Conservation (phyloP, 2,888 invertebrate species). For the Chironomus tentans region DNA sequence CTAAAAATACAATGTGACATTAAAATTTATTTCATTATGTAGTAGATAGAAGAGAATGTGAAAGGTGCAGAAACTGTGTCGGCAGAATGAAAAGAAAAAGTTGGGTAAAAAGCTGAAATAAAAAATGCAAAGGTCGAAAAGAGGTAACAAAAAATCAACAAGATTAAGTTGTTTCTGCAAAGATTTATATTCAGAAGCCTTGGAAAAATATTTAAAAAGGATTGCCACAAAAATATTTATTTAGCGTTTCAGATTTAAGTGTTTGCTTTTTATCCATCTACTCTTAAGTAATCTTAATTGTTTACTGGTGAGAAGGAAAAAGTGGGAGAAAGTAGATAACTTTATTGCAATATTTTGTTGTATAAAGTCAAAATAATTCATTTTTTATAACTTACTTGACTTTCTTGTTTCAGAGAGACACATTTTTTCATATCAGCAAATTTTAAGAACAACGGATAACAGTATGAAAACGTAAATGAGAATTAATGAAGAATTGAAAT, state of each 20-base stretch:
- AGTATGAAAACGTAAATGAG: neutral
- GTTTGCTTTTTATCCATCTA: neutral
- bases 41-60: neutral
- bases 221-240: neutral
- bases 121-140: neutral
- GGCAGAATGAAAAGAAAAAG: too few relatives aligned
- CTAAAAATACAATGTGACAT: neutral
- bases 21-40: neutral
- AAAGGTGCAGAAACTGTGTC: neutral
- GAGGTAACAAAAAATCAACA: neutral
- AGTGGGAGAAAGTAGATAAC: too few relatives aligned
- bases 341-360: too few relatives aligned
- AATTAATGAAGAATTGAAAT: neutral
- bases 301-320: neutral
- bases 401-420: too few relatives aligned
- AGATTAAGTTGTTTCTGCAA: neutral
- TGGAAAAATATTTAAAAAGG: neutral
- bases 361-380: too few relatives aligned
- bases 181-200: neutral
- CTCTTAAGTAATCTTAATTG: neutral
- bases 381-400: too few relatives aligned
- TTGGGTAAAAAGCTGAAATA: neutral
- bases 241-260: neutral
- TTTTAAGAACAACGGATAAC: too few relatives aligned
- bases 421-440: too few relatives aligned